Evolutionary conservation across 2,888 invertebrate genomes (phyloP), one percentile per base, ranked within the genome.

Genomic region (Polietes domitor): DNA sequence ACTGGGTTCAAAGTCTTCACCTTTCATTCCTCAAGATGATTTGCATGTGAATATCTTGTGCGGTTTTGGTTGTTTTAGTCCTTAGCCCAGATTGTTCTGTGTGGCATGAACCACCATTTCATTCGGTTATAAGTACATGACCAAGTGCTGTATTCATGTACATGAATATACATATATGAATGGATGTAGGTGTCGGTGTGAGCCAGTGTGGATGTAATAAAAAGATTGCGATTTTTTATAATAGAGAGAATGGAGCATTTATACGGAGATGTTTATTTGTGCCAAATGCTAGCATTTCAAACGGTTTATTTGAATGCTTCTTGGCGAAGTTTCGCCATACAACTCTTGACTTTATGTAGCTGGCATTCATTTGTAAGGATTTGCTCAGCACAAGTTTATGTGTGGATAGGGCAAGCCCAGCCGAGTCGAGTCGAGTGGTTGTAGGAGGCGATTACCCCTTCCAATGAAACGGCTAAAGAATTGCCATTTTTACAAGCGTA

Each of bases 401-500:
- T 55, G 55, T 55, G 24, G 12, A 55, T 68, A 17, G 12, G 3
- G 43, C 24, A 21, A 2, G 15, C 32, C 3, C 32, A 37, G 37
- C 17, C 2, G 19, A 32, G 1, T 4, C 61, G 28, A 28, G 68
- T 65, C 17, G 65, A 41, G 65, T 65, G 65, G 17, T 19, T 37
- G 65, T 65, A 19, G 65, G 37, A 37, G 37, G 12, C 58, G 55
- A 41, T 72, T 72, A 72, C 72, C 72, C 37, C 55, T 55, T 37
- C 55, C 32, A 21, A 53, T 55, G 53, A 53, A 53, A n/a, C 72
- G n/a, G 41, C 53, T 55, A 58, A 73, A 55, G n/a, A 55, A 58
- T 73, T 73, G 37, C 43, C 43, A 28, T 80, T 55, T 55, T 61
- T 63, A 43, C 63, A 83, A 41, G 37, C 58, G 58, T 43, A 58